Evolutionary conservation across 2,797 vertebrate genomes (phyloP).

Genomic region (Australoheros facetus): DNA sequence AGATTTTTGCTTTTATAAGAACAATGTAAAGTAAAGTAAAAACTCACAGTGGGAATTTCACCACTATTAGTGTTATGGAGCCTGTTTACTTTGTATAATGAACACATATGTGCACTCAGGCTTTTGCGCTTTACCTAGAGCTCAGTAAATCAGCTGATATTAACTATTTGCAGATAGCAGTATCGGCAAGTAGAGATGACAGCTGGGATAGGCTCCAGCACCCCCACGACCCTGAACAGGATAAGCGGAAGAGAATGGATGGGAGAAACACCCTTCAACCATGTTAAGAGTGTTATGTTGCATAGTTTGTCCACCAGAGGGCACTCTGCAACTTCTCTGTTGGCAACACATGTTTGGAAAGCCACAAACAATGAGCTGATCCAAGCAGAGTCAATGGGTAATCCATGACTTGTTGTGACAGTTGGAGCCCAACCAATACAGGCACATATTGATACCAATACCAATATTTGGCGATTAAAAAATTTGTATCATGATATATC

Average conservation of each 20-base stretch:
- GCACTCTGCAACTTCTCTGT: too few relatives aligned
- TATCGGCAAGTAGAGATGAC: too few relatives aligned
- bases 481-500: background rate
- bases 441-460: background rate
- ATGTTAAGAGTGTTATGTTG: too few relatives aligned
- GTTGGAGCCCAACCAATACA: background rate
- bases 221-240: too few relatives aligned
- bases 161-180: background rate
- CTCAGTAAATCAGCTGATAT: background rate
- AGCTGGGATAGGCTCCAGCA: too few relatives aligned
- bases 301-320: too few relatives aligned
- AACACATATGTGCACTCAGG: background rate
- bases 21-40: constrained; percentile 1
- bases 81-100: background rate
- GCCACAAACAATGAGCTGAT: background rate
- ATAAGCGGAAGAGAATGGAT: too few relatives aligned
- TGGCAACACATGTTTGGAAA: background rate
- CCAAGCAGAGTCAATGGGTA: background rate
- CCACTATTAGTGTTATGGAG: background rate
- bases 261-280: too few relatives aligned
- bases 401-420: background rate
- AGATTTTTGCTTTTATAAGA: background rate
- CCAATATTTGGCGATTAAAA: background rate
- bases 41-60: background rate
- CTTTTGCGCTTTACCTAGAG: background rate